Percentiles rank a stretch among this genome's conserved stretches.
These are phyloP conservation scores for Columbina picui DNA, from an alignment of 2,113 vertebrate species.

Conservation along the genomic window DNA sequence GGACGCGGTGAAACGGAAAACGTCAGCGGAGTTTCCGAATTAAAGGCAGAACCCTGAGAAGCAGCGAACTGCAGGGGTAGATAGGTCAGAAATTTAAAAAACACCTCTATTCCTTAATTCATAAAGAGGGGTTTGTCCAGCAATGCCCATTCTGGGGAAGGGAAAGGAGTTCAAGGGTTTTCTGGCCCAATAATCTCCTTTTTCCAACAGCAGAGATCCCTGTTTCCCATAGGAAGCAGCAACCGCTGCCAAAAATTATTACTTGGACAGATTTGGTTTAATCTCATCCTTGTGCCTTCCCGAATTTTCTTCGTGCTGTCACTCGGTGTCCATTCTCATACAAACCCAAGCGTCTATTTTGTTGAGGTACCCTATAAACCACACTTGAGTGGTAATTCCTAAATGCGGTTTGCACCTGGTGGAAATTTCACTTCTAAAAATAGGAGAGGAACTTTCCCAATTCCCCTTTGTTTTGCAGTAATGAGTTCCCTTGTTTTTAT, in stretches of 20 bases:
- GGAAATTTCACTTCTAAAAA: slow-evolving; percentile 66
- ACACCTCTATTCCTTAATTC: not conserved
- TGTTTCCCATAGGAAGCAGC: not conserved
- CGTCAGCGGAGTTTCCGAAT: not conserved
- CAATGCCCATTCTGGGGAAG: not conserved
- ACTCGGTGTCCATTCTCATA: not conserved
- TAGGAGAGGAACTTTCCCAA: slow-evolving; percentile 46
- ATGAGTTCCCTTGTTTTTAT: slow-evolving; percentile 37
- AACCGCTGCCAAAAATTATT: not conserved
- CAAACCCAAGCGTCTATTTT: not conserved
- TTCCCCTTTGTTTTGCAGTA: slow-evolving; percentile 10
- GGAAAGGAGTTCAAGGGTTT: not conserved
- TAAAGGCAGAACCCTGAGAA: not conserved
- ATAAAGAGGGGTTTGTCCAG: not conserved
- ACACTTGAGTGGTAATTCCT: not conserved
- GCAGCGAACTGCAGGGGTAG: not conserved
- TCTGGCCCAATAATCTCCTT: not conserved
- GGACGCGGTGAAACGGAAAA: not conserved
- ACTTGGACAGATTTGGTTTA: not conserved
- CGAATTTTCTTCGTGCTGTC: not conserved
- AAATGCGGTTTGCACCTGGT: not conserved
- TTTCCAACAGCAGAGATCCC: not conserved
- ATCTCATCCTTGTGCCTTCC: not conserved
- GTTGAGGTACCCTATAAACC: not conserved
- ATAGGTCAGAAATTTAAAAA: not conserved